Base-by-base conservation (phyloP, 1,140 invertebrate species). In the Pseudomyrmex pallidus region DNA sequence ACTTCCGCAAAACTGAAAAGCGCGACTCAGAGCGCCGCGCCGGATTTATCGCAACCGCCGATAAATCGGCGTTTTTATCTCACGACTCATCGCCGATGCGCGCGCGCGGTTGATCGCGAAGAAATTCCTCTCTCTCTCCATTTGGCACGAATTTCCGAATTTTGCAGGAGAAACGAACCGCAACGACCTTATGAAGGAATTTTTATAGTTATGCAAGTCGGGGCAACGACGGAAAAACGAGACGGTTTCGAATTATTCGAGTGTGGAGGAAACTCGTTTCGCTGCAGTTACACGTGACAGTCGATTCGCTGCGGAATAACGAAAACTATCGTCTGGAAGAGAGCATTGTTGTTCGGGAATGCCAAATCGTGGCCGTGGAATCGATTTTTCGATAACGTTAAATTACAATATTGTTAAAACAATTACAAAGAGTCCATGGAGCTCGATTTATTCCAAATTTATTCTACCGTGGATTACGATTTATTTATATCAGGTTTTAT, bases 31-130 rank as follows among this genome's bases (percentile, higher is more conserved):
- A 54, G 20, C 73, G 46, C 25, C 74, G 25, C 76, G 12, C 9
- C 2, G 25, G 50, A 85, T 84, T 84, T 63, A 84, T 72, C 52
- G n/a, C 54, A 12, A 2, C 20, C 46, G 56, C 35, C 25, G 17
- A 52, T 22, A 63, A 63, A 66, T 76, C 35, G 44, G 0, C 13
- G n/a, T 61, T 84, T 84, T 85, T 63, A 77, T 84, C 63, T 61
- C n/a, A 44, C 57, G 44, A 63, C 22, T 74, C 13, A 59, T 20
- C 9, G 54, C 13, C 46, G 35, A 17, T 46, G 22, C 22, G 61
- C 46, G 46, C 73, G 17, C 70, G 9, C 56, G 13, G 17, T 68
- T 15, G 48, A 35, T 20, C 13, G 48, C 25, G 48, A 35, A 35
- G 35, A 35, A 35, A 46, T 59, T 35, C n/a, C 15, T 59, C n/a